Evolutionary conservation across 2,113 vertebrate genomes (phyloP).

Genomic region (Anhinga rufa): DNA sequence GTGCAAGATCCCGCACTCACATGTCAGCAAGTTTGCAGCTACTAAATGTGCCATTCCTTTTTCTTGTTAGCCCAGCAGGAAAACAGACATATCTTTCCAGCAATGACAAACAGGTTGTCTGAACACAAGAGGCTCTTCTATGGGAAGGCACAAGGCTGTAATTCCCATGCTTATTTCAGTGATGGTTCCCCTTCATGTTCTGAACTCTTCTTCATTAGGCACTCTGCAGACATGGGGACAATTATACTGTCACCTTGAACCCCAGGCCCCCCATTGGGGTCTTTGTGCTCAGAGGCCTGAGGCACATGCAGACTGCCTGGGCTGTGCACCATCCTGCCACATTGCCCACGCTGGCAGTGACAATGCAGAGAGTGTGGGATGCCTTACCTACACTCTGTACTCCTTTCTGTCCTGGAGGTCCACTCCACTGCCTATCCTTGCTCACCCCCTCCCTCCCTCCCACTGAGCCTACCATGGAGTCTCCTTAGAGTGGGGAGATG

Average conservation of each 20-base stretch:
- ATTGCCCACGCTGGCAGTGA: neutral
- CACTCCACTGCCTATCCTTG: neutral
- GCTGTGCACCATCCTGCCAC: neutral
- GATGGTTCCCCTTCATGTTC: neutral
- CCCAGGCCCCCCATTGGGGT: too few relatives aligned
- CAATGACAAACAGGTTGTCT: neutral
- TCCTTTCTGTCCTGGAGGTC: neutral
- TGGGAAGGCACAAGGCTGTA: neutral
- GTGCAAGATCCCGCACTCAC: neutral
- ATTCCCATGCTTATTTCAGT: neutral
- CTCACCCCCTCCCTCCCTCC: too few relatives aligned
- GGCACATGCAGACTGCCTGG: neutral
- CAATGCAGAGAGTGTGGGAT: too few relatives aligned
- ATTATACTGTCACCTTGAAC: neutral
- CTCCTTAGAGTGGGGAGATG: neutral
- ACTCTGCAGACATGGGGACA: neutral
- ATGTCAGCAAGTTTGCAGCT: neutral
- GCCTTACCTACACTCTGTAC: too few relatives aligned
- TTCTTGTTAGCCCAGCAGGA: neutral
- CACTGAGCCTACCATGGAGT: neutral
- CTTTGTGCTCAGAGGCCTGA: neutral
- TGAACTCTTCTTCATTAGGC: neutral
- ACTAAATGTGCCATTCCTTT: neutral
- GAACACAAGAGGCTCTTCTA: neutral
- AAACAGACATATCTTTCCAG: neutral